phyloP scores from a whole-genome alignment of 2,797 vertebrate species.

The Balearica regulorum region DNA sequence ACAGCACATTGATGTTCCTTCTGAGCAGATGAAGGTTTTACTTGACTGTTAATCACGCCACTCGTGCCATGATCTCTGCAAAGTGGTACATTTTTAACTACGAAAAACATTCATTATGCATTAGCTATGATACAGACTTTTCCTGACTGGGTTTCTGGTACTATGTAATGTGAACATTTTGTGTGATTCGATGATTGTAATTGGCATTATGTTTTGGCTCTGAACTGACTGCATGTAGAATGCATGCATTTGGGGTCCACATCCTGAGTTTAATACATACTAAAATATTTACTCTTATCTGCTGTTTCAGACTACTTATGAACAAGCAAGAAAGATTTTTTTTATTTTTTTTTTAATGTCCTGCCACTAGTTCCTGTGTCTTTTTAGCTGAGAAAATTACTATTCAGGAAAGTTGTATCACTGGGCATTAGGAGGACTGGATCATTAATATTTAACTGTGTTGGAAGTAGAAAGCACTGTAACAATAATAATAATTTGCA shows the following conservation, averaged over 20 bases:
- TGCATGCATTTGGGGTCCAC: background rate
- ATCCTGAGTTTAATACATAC: background rate
- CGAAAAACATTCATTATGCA: slow-evolving; percentile 1
- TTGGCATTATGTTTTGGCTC: background rate
- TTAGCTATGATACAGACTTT: background rate
- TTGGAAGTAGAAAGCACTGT: slow-evolving; percentile 58
- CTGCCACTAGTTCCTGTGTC: background rate
- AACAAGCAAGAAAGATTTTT: background rate
- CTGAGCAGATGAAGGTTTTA: slow-evolving; percentile 20
- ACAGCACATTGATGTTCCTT: background rate
- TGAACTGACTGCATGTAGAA: background rate
- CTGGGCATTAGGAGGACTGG: slow-evolving; percentile 32
- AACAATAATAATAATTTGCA: slow-evolving; percentile 63
- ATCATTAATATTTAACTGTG: slow-evolving; percentile 66
- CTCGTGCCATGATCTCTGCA: background rate
- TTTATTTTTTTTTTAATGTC: background rate
- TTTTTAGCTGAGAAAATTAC: slow-evolving; percentile 8
- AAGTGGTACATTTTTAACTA: slow-evolving; percentile 11
- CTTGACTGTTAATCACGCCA: slow-evolving; percentile 24
- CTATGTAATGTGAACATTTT: background rate
- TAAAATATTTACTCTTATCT: background rate
- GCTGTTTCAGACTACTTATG: background rate
- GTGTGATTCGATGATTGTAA: background rate
- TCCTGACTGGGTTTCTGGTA: background rate
- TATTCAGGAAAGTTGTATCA: slow-evolving; percentile 32